These are phyloP conservation scores for Acipenser transmontanus DNA, from an alignment of 2,797 vertebrate genomes.

Conservation along the genomic window DNA sequence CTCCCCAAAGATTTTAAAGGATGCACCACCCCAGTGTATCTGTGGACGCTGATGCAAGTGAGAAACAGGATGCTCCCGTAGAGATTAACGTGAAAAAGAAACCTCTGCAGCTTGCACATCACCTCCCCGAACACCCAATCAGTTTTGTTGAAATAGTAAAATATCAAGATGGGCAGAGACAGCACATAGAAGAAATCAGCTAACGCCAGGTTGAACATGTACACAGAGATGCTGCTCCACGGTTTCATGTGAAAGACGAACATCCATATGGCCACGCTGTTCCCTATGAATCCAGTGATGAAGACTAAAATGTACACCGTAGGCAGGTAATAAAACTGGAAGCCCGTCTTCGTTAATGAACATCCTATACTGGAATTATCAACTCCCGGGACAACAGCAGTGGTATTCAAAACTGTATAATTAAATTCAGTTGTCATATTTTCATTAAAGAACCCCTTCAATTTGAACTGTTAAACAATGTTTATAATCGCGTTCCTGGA, in stretches of 20 bases:
- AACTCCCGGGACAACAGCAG: slow-evolving; percentile 40
- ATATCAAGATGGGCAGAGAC: slow-evolving; percentile 89
- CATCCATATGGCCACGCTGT: slow-evolving; percentile 98
- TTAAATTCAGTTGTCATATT: slow-evolving; percentile 79
- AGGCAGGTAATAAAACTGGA: slow-evolving; percentile 97
- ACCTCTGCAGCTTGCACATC: slow-evolving; percentile 86
- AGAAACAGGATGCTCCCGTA: slow-evolving; percentile 95
- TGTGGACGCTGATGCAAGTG: slow-evolving; percentile 91
- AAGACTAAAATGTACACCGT: slow-evolving; percentile 95
- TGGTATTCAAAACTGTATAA: slow-evolving; percentile 68
- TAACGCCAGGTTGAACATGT: slow-evolving; percentile 96
- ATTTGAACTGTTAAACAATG: too few species aligned
- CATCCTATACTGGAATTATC: slow-evolving; percentile 71
- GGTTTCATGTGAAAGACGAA: slow-evolving; percentile 94
- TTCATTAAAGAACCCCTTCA: slow-evolving; percentile 23
- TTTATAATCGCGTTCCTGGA: too few species aligned
- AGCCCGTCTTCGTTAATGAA: slow-evolving; percentile 87
- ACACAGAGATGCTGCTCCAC: slow-evolving; percentile 96
- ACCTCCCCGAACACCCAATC: slow-evolving; percentile 93
- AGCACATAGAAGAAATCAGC: slow-evolving; percentile 93
- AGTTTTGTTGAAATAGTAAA: slow-evolving; percentile 95
- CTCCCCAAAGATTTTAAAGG: slow-evolving; percentile 88
- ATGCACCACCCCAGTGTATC: slow-evolving; percentile 92
- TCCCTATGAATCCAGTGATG: slow-evolving; percentile 87
- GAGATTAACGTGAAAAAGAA: slow-evolving; percentile 94